phyloP scores from a whole-genome alignment of 2,888 invertebrate genomes.

The Alsophila aescularia region DNA sequence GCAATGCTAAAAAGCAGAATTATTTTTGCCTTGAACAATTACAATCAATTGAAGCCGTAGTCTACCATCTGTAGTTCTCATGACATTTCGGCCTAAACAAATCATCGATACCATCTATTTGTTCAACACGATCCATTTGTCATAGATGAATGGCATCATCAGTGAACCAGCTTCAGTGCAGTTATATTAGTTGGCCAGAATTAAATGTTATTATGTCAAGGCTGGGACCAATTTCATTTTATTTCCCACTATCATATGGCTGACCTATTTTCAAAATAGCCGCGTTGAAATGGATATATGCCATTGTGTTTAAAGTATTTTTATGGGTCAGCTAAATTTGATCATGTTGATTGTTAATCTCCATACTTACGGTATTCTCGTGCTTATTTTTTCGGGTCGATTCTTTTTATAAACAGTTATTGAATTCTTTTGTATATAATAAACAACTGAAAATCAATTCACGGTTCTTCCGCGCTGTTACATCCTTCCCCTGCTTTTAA shows the following conservation, averaged over 20 bases:
- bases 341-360: constrained; percentile 8
- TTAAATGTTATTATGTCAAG: constrained; percentile 82
- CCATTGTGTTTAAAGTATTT: constrained; percentile 28
- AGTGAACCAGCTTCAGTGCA: constrained; percentile 57
- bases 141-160: constrained; percentile 64
- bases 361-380: constrained; percentile 4
- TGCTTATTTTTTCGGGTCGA: neutral
- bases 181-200: constrained; percentile 73
- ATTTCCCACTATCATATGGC: constrained; percentile 54
- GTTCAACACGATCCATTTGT: constrained; percentile 47
- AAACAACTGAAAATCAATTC: too few relatives aligned
- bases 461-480: too few relatives aligned
- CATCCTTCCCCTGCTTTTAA: too few relatives aligned
- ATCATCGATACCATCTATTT: constrained; percentile 34
- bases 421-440: neutral
- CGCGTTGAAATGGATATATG: constrained; percentile 27
- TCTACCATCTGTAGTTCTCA: constrained; percentile 11
- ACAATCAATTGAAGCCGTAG: neutral
- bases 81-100: constrained; percentile 26
- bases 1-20: neutral
- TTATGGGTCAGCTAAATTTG: constrained; percentile 18
- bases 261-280: constrained; percentile 61
- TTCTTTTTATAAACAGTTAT: neutral
- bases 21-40: constrained; percentile 4
- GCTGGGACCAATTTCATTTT: constrained; percentile 60